Conservation (phyloP, 2,797 vertebrate genomes). For the Tympanoctomys barrerae region DNA sequence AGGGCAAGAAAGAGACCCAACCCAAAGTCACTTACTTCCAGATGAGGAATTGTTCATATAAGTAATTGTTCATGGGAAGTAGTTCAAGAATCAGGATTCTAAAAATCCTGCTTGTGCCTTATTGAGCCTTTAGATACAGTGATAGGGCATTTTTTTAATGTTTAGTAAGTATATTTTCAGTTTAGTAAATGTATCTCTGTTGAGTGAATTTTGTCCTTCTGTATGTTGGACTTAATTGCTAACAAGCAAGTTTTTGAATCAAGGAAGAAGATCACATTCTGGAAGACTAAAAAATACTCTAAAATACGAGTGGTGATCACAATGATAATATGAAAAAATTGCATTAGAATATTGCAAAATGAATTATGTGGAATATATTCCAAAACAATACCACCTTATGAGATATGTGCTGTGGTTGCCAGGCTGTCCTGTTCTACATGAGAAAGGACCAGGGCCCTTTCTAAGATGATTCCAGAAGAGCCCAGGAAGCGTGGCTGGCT, state of each 20-base stretch:
- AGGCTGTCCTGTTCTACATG: background rate
- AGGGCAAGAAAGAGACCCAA: background rate
- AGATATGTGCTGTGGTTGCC: background rate
- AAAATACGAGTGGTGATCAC: background rate
- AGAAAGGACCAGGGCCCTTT: background rate
- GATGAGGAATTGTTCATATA: background rate
- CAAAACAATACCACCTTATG: background rate
- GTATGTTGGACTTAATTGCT: background rate
- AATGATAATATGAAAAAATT: background rate
- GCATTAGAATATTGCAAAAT: constrained; percentile 2
- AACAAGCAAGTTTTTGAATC: constrained; percentile 58
- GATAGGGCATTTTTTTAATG: background rate
- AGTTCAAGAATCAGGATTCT: background rate
- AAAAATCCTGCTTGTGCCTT: background rate
- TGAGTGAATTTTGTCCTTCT: background rate
- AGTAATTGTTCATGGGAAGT: background rate
- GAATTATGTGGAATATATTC: background rate
- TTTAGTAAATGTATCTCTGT: background rate
- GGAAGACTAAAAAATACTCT: background rate
- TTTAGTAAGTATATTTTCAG: background rate
- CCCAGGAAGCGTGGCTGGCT: background rate
- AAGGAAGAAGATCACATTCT: constrained; percentile 69
- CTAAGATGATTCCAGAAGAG: background rate
- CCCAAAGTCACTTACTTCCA: background rate
- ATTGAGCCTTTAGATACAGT: background rate